These are phyloP conservation scores for Liposcelis brunnea DNA, from an alignment of 2,888 invertebrate genomes.

Conservation along the genomic window DNA sequence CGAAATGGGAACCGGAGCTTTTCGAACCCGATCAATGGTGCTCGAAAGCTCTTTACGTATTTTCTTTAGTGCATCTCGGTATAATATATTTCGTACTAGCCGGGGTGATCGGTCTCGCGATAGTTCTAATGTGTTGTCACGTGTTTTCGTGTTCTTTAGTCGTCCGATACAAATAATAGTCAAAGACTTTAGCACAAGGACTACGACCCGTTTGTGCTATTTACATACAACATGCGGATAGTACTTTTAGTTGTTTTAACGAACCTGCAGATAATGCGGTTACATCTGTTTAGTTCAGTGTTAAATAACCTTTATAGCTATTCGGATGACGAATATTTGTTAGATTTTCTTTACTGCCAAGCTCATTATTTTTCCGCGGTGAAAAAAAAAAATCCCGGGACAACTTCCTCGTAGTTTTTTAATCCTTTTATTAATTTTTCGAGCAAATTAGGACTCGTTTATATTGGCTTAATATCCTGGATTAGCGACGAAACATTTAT, in stretches of 20 bases:
- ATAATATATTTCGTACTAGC: constrained; percentile 47
- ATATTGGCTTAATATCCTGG: too few relatives aligned
- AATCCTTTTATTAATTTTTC: too few relatives aligned
- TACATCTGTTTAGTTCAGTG: background rate
- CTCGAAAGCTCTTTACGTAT: constrained; percentile 56
- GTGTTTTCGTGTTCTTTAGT: constrained; percentile 45
- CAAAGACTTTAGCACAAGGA: constrained; percentile 7
- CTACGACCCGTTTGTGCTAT: constrained; percentile 5
- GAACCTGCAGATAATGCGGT: background rate
- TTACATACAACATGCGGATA: constrained; percentile 6
- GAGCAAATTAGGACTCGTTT: too few relatives aligned
- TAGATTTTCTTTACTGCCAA: too few relatives aligned
- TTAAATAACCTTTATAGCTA: too few relatives aligned
- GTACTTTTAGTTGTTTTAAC: constrained; percentile 7
- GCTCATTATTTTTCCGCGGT: too few relatives aligned
- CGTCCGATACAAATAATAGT: constrained; percentile 18
- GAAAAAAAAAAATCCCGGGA: too few relatives aligned
- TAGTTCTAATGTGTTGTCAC: constrained; percentile 47
- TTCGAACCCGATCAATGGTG: constrained; percentile 69
- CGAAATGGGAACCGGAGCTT: constrained; percentile 50
- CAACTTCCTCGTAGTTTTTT: too few relatives aligned
- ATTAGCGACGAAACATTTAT: too few relatives aligned
- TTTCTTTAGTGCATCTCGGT: constrained; percentile 53
- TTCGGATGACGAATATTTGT: too few relatives aligned
- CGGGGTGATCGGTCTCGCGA: constrained; percentile 35